Percentiles rank a stretch among this genome's conserved stretches.
phyloP scores from a whole-genome alignment of 2,888 invertebrate genomes.

The Notodonta ziczac region DNA sequence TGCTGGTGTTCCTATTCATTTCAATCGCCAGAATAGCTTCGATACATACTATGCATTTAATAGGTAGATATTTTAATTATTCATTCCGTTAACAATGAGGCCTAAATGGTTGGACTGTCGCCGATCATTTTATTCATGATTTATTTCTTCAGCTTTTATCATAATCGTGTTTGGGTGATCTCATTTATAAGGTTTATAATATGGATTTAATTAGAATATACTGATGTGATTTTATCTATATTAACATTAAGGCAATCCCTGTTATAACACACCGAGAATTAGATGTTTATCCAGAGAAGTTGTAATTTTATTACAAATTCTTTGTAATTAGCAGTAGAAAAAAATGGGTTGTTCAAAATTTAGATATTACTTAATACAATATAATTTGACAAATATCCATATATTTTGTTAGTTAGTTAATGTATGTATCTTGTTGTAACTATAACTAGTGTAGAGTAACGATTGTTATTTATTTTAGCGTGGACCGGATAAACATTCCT shows the following conservation, averaged over 20 bases:
- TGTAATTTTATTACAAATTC: too few species aligned
- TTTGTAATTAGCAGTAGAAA: not conserved
- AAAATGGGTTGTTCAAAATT: not conserved
- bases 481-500: slow-evolving; percentile 56
- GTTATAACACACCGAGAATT: not conserved
- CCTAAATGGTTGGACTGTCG: slow-evolving; percentile 35
- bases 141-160: slow-evolving; percentile 22
- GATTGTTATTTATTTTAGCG: slow-evolving; percentile 77
- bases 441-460: slow-evolving; percentile 41
- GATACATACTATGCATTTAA: slow-evolving; percentile 38
- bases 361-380: not conserved
- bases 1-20: slow-evolving; percentile 12
- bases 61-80: slow-evolving; percentile 25
- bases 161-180: slow-evolving; percentile 60
- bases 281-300: not conserved
- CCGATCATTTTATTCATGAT: slow-evolving; percentile 28
- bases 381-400: not conserved
- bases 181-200: slow-evolving; percentile 58
- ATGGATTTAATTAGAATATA: slow-evolving; percentile 21
- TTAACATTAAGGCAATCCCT: not conserved
- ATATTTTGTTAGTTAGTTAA: slow-evolving; percentile 14
- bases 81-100: slow-evolving; percentile 31
- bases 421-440: slow-evolving; percentile 50
- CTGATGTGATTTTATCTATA: not conserved
- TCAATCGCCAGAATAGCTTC: slow-evolving; percentile 9